phyloP scores from a whole-genome alignment of 1,140 invertebrate genomes.

The Lucilia cuprina region DNA sequence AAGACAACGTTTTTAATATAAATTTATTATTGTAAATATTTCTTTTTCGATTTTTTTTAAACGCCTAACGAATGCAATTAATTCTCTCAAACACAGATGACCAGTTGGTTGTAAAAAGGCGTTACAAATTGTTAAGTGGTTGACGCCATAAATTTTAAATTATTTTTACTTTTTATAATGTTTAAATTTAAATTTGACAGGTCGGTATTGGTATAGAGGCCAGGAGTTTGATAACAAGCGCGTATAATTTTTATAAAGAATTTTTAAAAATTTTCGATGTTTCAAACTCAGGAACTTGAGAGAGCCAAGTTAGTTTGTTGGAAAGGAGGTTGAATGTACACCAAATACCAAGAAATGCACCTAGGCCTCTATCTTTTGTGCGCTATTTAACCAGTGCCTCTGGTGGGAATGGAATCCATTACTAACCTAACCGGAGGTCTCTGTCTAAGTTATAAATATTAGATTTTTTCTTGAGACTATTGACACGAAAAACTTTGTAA shows the following conservation, averaged over 20 bases:
- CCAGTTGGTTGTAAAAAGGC: neutral
- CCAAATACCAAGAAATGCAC: no score
- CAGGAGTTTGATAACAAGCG: neutral
- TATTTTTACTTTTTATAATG: neutral
- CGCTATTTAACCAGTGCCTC: no score
- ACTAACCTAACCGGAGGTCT: no score
- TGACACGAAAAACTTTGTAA: no score
- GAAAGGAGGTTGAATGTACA: no score
- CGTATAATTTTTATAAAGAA: neutral
- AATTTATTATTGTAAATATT: constrained; percentile 13
- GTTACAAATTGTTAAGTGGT: neutral
- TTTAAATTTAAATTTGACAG: neutral
- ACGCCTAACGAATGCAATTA: neutral
- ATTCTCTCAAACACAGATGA: neutral
- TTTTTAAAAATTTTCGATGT: neutral
- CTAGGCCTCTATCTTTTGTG: no score
- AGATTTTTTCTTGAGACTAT: no score
- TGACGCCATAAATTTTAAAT: neutral
- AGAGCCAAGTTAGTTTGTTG: no score
- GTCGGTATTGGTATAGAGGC: neutral
- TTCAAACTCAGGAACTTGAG: no score
- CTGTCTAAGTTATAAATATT: no score
- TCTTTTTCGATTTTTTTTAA: neutral
- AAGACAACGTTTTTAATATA: neutral
- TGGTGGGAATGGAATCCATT: no score